Evolutionary conservation across 2,113 vertebrate species (phyloP).

Genomic region (Eolophus roseicapilla): DNA sequence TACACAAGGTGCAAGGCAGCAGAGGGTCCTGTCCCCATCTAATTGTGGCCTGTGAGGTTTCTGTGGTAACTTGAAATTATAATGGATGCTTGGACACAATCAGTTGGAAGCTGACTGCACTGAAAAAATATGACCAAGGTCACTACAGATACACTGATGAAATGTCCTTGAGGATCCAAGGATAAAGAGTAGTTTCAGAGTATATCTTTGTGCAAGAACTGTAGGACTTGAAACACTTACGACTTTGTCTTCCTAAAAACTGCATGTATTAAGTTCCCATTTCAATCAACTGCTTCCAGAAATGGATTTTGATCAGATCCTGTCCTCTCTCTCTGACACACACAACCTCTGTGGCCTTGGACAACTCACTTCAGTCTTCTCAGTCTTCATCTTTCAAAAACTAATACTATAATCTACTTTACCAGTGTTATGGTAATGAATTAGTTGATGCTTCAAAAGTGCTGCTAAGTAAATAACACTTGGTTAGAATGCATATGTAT

Average conservation of each 20-base stretch:
- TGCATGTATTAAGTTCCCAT: not conserved
- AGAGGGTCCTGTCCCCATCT: not conserved
- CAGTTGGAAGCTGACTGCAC: not conserved
- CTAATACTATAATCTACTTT: not conserved
- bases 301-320: not conserved
- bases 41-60: not conserved
- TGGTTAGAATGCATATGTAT: not conserved
- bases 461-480: not conserved
- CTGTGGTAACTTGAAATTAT: not conserved
- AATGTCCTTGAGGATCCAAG: not conserved
- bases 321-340: not conserved
- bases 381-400: not conserved
- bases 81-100: not conserved
- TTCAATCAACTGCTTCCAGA: not conserved
- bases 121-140: not conserved
- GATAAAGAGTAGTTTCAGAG: not conserved
- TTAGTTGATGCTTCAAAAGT: not conserved
- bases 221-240: not conserved
- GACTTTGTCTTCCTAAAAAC: not conserved
- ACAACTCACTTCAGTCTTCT: not conserved
- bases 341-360: not conserved
- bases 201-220: not conserved
- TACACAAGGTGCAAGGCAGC: not conserved
- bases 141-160: not conserved
- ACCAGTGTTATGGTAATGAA: not conserved